Evolutionary conservation across 2,797 vertebrate genomes (phyloP), one percentile per base, ranked within the genome.

Genomic region (Rallus crepitans): DNA sequence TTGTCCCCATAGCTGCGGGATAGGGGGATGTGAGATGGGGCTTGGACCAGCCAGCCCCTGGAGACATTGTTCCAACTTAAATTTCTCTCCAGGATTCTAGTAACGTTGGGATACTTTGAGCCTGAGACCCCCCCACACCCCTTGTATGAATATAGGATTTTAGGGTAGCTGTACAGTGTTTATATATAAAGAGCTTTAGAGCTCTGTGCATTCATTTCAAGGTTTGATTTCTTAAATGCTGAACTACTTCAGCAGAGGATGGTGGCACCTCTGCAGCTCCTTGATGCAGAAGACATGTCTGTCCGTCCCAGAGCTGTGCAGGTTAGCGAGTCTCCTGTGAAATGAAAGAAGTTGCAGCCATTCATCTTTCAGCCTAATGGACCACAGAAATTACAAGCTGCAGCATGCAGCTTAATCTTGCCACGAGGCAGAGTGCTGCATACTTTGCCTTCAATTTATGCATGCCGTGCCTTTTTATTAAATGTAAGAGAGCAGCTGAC

Each of bases 391-490:
- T 94, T 85, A 94, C 95, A 94, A 93, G 96, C 89, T 82, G 84
- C 80, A 87, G 96, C 95, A 91, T 60, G 89, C 95, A 94, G 91
- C 82, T 95, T 93, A 60, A 91, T 96, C 91, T 91, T 93, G 89
- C 96, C 96, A 94, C 89, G 7, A 95, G 94, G 96, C 96, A 95
- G 64, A 94, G 71, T 20, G 71, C 91, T 94, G 94, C 94, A 92
- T 97, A 25, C 84, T 94, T 96, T 82, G 53, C 87, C 87, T 95
- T 82, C 96, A 85, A 89, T 97, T 94, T 95, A 77, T 95, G 94
- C 93, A 83, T 95, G 91, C 95, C 87, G 5, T 91, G 91, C 79
- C 94, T 95, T 94, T 89, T 92, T 87, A 92, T 95, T 91, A 87
- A 85, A 93, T 19, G 82, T 45, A 39, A 45, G 85, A 71, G 91